Percentiles rank a stretch among this genome's conserved stretches.
Conservation (phyloP, 2,888 invertebrate genomes). For the Synanthedon myopaeformis region DNA sequence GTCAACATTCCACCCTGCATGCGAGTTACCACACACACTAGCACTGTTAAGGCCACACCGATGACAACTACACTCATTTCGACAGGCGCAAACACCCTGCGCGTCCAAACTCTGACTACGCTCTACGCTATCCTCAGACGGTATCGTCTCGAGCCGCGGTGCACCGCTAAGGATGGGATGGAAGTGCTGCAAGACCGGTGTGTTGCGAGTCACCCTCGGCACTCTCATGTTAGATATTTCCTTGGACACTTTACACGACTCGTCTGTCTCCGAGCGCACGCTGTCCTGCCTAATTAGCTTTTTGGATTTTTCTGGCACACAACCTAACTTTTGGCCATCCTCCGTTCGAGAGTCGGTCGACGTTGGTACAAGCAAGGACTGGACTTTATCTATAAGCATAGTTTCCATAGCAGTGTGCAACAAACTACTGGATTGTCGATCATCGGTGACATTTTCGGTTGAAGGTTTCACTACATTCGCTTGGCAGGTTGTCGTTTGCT, state of each 20-base stretch:
- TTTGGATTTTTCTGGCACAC: constrained; percentile 11
- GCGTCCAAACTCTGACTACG: constrained; percentile 40
- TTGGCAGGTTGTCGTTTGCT: constrained; percentile 3
- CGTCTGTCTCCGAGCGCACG: constrained; percentile 32
- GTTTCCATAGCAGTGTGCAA: constrained; percentile 33
- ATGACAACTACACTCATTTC: constrained; percentile 13
- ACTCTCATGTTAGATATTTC: constrained; percentile 24
- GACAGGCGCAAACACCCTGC: constrained; percentile 17
- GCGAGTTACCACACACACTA: constrained; percentile 69
- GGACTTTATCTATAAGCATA: constrained; percentile 36
- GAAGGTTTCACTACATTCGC: too few relatives aligned
- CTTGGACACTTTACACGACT: constrained; percentile 49
- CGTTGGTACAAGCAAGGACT: constrained; percentile 6
- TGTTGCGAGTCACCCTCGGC: constrained; percentile 28
- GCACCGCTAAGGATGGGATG: constrained; percentile 48
- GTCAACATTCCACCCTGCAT: constrained; percentile 65
- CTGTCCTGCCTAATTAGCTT: constrained; percentile 49
- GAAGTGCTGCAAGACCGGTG: constrained; percentile 44
- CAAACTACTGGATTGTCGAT: constrained; percentile 8
- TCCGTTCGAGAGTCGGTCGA: constrained; percentile 2
- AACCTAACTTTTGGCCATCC: constrained; percentile 6
- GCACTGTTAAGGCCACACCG: constrained; percentile 46
- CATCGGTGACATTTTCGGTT: not conserved
- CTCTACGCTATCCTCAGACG: constrained; percentile 49
- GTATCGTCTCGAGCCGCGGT: constrained; percentile 50